Conservation (phyloP, 2,797 vertebrate species). For the Natrix natrix region DNA sequence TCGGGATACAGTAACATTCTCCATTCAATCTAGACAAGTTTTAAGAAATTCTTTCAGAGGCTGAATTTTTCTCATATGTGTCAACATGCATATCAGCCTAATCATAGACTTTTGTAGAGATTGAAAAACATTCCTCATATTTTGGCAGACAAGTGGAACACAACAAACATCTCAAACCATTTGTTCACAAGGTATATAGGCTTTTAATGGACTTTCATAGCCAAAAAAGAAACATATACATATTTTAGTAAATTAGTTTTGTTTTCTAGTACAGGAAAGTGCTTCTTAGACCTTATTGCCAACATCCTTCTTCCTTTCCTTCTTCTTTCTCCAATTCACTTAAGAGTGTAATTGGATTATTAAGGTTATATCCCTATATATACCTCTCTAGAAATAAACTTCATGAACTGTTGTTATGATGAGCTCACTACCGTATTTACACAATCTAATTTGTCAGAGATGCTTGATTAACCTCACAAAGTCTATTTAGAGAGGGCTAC, state of each 20-base stretch:
- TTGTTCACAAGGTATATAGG: constrained; percentile 14
- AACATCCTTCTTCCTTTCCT: background rate
- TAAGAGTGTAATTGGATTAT: background rate
- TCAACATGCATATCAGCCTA: constrained; percentile 28
- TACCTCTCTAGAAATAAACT: background rate
- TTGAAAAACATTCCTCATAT: constrained; percentile 34
- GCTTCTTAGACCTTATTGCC: background rate
- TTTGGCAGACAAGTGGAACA: constrained; percentile 24
- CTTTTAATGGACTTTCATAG: constrained; percentile 7
- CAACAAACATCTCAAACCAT: constrained; percentile 20
- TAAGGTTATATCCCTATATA: background rate
- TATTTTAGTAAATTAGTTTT: background rate
- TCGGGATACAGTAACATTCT: constrained; percentile 20
- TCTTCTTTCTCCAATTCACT: background rate
- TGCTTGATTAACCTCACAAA: background rate
- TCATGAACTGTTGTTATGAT: background rate
- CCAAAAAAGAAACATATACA: background rate
- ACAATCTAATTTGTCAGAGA: background rate
- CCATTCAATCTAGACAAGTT: constrained; percentile 28
- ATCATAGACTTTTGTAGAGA: constrained; percentile 35
- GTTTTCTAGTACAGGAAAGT: background rate
- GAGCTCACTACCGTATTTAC: background rate
- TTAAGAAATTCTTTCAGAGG: constrained; percentile 19
- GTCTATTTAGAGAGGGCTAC: background rate
- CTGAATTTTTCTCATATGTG: constrained; percentile 25